phyloP scores from a whole-genome alignment of 2,797 vertebrate species.

The Anguilla pacifica region DNA sequence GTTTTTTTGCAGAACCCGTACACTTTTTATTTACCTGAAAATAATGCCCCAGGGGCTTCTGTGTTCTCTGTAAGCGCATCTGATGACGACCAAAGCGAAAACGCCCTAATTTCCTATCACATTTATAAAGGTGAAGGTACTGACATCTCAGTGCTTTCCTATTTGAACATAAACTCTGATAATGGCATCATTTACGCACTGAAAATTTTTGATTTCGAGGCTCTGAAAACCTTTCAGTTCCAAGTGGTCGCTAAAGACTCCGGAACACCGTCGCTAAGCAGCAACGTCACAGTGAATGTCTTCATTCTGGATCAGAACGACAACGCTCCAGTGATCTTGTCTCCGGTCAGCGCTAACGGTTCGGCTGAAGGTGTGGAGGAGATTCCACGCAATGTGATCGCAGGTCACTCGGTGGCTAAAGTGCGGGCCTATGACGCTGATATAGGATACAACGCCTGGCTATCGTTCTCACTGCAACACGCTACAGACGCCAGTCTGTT shows the following conservation, averaged over 20 bases:
- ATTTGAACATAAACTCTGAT: conserved; percentile 52
- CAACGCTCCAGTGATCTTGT: conserved; percentile 66
- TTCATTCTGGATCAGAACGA: conserved; percentile 71
- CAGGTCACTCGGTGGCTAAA: conserved; percentile 65
- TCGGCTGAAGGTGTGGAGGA: conserved; percentile 61
- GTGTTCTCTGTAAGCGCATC: conserved; percentile 60
- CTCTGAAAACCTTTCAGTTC: conserved; percentile 47
- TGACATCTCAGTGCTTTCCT: conserved; percentile 34
- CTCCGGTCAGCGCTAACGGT: conserved; percentile 63
- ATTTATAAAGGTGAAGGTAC: conserved; percentile 38
- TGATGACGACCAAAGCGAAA: conserved; percentile 54
- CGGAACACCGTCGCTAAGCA: conserved; percentile 63
- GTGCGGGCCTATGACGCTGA: conserved; percentile 67
- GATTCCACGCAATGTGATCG: conserved; percentile 59
- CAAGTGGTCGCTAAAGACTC: conserved; percentile 56
- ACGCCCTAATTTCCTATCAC: conserved; percentile 51
- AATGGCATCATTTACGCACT: conserved; percentile 52
- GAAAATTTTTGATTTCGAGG: conserved; percentile 60
- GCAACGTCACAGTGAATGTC: conserved; percentile 68
- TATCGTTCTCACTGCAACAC: conserved; percentile 62
- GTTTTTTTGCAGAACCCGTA: conserved; percentile 48
- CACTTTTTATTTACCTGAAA: conserved; percentile 58
- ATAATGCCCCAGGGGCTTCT: conserved; percentile 56
- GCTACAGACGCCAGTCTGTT: conserved; percentile 64
- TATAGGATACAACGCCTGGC: conserved; percentile 67